Base-by-base conservation (phyloP, 2,113 vertebrate species). In the Amphiprion ocellaris region DNA sequence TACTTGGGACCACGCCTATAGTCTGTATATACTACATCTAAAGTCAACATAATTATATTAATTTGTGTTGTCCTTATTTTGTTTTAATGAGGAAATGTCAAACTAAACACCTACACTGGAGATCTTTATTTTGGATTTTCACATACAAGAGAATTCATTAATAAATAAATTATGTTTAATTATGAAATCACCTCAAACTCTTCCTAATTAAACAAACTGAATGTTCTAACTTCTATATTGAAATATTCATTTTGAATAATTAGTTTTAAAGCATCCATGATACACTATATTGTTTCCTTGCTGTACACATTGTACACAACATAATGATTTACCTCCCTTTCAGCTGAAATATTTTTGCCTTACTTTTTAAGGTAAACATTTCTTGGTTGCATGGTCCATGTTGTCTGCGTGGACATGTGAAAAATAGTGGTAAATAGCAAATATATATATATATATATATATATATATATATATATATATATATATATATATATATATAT, bases 91-190 rank as follows among this genome's bases (percentile, higher is more conserved):
- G 30, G 30, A 30, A 7, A 37, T 7, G 9, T 37, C 33, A 7
- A 58, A 33, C 9, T 12, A 7, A 10, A 54, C 5, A 65, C 46
- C 52, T 56, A 15, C 3, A 37, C 15, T 16, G 0, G 0, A 14
- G 5, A 26, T 11, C 0, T 21, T 64, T 59, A 44, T 1, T 60
- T 23, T 4, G 28, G 19, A 19, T 58, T 52, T 64, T 21, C 9
- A n/a, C 6, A 26, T 47, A 10, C 49, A 62, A 70, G 50, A 73
- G 15, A 68, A 59, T 58, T 4, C 30, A 70, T 59, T 1, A 59
- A 64, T 72, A 39, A 50, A 52, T 65, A 58, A 21, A 50, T 2
- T 54, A 7, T 62, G 23, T 49, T 23, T 74, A 5, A 49, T 50
- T 46, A 15, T 62, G 28, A 74, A 69, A 23, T 65, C 1, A 24